phyloP scores from a whole-genome alignment of 2,888 invertebrate genomes.

The Harpalus rufipes region DNA sequence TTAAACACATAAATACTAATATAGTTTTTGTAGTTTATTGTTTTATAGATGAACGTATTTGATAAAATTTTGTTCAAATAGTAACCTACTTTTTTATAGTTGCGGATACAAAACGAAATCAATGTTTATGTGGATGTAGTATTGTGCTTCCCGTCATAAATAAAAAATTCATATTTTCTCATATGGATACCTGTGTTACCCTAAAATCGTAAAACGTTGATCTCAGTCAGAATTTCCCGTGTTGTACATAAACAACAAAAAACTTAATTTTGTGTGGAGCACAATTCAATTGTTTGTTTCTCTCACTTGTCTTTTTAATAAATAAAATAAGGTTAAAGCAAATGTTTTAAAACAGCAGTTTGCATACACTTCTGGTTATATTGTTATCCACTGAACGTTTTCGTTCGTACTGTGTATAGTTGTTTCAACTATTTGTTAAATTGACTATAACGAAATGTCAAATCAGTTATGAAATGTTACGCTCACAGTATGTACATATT shows the following conservation, averaged over 20 bases:
- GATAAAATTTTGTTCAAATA: slow-evolving; percentile 48
- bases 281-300: too few relatives aligned
- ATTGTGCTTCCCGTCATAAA: slow-evolving; percentile 19
- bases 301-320: not conserved
- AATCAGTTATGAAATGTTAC: too few relatives aligned
- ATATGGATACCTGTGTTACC: slow-evolving; percentile 9
- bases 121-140: slow-evolving; percentile 41
- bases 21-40: slow-evolving; percentile 26
- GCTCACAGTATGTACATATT: too few relatives aligned
- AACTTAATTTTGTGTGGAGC: not conserved
- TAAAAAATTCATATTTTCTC: slow-evolving; percentile 44
- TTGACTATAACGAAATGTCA: too few relatives aligned
- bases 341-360: not conserved
- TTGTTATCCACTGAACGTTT: too few relatives aligned
- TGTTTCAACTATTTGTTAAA: too few relatives aligned
- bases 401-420: too few relatives aligned
- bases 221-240: not conserved
- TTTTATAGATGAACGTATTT: slow-evolving; percentile 25
- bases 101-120: slow-evolving; percentile 22
- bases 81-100: slow-evolving; percentile 37
- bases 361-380: too few relatives aligned
- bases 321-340: not conserved
- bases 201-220: slow-evolving; percentile 42
- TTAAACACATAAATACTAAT: slow-evolving; percentile 10
- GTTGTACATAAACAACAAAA: not conserved